These are phyloP conservation scores for Notoglanidium macrostoma DNA, from an alignment of 2,797 vertebrate species.

Conservation along the genomic window DNA sequence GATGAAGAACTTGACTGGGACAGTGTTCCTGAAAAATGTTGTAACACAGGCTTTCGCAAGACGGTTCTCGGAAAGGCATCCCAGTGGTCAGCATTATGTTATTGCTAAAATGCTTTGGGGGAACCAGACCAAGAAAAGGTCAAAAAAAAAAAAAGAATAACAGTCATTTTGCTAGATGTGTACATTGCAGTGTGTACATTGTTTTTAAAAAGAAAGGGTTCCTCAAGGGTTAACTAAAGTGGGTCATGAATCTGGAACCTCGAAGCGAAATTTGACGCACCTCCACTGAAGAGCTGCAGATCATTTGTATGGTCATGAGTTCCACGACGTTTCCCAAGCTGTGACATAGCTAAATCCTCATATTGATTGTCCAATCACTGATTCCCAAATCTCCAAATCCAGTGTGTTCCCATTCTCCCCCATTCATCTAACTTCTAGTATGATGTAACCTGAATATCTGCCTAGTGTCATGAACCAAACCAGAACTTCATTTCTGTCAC, in stretches of 20 bases:
- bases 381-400: not conserved
- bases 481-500: conserved; percentile 1
- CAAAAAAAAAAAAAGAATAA: not conserved
- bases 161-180: no score
- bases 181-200: no score
- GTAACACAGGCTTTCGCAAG: conserved; percentile 2
- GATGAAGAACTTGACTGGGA: not conserved
- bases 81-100: not conserved
- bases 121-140: not conserved
- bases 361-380: not conserved
- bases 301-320: not conserved
- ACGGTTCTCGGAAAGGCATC: not conserved
- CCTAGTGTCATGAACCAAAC: conserved; percentile 18
- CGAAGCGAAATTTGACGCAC: not conserved
- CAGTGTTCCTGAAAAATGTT: not conserved
- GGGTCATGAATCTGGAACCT: no score
- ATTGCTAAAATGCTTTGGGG: not conserved
- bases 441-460: not conserved
- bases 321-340: not conserved
- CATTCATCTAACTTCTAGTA: not conserved
- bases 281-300: not conserved
- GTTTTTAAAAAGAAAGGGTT: not conserved
- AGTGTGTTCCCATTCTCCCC: not conserved
- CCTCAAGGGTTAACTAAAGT: not conserved
- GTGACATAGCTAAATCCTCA: not conserved